phyloP scores from a whole-genome alignment of 2,797 vertebrate species.

The Danio aesculapii region DNA sequence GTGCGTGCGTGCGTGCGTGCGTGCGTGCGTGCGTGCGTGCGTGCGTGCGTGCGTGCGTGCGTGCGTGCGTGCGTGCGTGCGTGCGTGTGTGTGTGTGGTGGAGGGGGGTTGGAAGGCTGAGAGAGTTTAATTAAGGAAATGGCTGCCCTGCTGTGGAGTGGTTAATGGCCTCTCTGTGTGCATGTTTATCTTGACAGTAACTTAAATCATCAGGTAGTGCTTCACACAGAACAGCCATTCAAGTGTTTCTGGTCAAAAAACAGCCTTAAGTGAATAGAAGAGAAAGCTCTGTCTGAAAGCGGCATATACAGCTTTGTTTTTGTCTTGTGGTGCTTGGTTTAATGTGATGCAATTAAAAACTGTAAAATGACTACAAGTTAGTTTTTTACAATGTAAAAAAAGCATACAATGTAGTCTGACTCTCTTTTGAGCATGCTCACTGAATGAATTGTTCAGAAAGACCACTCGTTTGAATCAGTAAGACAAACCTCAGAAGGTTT shows the following conservation, averaged over 20 bases:
- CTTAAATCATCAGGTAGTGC: constrained; percentile 16
- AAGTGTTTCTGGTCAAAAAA: not conserved
- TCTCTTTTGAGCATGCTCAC: not conserved
- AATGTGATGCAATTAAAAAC: not conserved
- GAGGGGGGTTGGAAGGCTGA: constrained; percentile 3
- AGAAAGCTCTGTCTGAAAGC: not conserved
- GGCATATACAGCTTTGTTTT: not conserved
- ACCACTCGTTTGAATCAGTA: not conserved
- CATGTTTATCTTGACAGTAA: constrained; percentile 15
- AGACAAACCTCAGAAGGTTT: not conserved
- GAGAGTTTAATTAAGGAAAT: constrained; percentile 66
- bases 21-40: not conserved
- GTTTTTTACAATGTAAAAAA: too few species aligned
- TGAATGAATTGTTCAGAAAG: not conserved
- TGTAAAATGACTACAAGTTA: not conserved
- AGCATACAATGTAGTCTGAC: not conserved
- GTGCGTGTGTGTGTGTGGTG: constrained; percentile 2
- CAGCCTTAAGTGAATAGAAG: not conserved
- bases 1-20: not conserved
- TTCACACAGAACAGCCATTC: not conserved
- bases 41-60: not conserved
- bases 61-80: constrained; percentile 2
- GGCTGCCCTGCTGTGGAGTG: constrained; percentile 52
- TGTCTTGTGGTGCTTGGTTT: not conserved
- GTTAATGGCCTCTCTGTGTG: constrained; percentile 52